phyloP scores from a whole-genome alignment of 2,113 vertebrate genomes.

The Chaetops frenatus region DNA sequence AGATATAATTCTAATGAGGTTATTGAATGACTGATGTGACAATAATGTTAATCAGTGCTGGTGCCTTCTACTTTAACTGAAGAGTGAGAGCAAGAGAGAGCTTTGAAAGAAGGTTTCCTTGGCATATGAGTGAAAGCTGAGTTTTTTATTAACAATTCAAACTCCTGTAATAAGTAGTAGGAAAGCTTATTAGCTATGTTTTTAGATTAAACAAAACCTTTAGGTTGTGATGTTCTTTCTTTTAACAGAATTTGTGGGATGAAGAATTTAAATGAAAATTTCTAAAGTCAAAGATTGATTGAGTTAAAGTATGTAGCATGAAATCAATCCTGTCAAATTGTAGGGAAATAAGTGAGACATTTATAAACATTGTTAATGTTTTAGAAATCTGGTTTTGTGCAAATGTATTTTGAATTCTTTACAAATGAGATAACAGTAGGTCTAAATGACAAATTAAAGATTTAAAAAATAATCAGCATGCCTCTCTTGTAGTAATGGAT shows the following conservation, averaged over 20 bases:
- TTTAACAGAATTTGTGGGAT: conserved; percentile 44
- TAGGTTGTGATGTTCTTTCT: conserved; percentile 49
- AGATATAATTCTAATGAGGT: conserved; percentile 23
- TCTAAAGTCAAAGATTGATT: conserved; percentile 42
- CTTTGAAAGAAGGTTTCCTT: conserved; percentile 31
- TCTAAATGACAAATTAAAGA: conserved; percentile 74
- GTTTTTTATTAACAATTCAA: conserved; percentile 37
- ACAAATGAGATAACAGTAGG: conserved; percentile 69
- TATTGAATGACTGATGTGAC: conserved; percentile 51
- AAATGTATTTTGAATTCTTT: conserved; percentile 65
- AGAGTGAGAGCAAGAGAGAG: conserved; percentile 18
- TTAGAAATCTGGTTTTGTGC: conserved; percentile 63
- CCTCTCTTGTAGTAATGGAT: conserved; percentile 66
- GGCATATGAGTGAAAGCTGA: conserved; percentile 56
- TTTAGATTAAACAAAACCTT: conserved; percentile 54
- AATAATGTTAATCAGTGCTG: conserved; percentile 40
- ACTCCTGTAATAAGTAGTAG: conserved; percentile 8
- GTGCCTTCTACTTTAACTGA: conserved; percentile 30
- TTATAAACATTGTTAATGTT: conserved; percentile 69
- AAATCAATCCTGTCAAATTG: conserved; percentile 61
- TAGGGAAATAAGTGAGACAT: conserved; percentile 61
- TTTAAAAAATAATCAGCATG: conserved; percentile 71
- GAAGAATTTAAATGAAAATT: conserved; percentile 49
- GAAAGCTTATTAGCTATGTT: conserved; percentile 33
- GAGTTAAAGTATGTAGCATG: conserved; percentile 50